Conservation (phyloP, 2,888 invertebrate species). For the Cantharis nigra region DNA sequence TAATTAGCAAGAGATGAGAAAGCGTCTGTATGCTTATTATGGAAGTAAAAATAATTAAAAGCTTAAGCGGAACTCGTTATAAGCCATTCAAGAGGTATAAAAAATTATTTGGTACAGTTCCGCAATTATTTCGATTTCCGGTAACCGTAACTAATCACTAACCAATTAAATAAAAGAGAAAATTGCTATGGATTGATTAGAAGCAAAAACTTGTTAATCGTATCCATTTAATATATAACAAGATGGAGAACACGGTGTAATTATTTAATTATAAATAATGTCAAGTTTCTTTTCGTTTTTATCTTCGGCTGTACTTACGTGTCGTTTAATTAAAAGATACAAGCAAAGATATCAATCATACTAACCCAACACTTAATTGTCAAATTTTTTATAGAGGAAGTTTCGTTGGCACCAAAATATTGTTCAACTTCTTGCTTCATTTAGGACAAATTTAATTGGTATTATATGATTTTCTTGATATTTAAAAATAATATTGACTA, state of each 20-base stretch:
- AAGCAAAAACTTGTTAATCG: background rate
- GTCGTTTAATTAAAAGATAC: background rate
- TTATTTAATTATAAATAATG: conserved; percentile 3
- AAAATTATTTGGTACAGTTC: conserved; percentile 5
- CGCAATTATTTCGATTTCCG: conserved; percentile 2
- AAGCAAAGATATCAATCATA: background rate
- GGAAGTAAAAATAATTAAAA: conserved; percentile 2
- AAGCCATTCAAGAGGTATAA: background rate
- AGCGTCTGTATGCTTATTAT: conserved; percentile 14
- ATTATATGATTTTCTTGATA: background rate
- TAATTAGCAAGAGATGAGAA: conserved; percentile 23
- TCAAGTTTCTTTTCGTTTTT: background rate
- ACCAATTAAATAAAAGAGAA: background rate
- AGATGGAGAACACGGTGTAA: background rate
- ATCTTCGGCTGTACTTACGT: background rate
- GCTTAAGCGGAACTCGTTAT: background rate
- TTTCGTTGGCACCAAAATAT: background rate
- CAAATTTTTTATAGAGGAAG: background rate
- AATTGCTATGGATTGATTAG: background rate
- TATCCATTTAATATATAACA: background rate
- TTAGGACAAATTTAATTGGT: background rate
- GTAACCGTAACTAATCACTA: background rate
- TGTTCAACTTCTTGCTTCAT: background rate
- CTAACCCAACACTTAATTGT: background rate
- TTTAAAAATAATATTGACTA: background rate